These are phyloP conservation scores for Agrotis exclamationis DNA, from an alignment of 2,888 invertebrate genomes.

Conservation along the genomic window DNA sequence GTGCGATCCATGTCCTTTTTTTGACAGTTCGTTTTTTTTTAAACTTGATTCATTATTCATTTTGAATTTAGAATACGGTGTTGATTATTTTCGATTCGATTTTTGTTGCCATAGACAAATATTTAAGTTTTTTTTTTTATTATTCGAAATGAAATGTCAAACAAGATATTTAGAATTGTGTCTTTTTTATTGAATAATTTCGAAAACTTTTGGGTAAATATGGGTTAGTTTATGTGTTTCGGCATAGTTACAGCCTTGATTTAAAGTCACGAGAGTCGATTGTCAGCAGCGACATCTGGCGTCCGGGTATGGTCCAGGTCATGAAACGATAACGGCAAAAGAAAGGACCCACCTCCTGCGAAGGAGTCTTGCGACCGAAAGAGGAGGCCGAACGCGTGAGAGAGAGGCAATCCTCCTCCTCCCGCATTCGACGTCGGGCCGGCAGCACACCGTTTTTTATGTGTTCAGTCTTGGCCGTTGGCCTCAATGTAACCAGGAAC, in stretches of 20 bases:
- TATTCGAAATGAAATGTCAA: background rate
- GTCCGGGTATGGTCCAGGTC: too few relatives aligned
- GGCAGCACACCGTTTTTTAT: too few relatives aligned
- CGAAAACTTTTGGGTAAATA: background rate
- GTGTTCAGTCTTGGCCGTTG: too few relatives aligned
- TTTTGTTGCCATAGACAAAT: conserved; percentile 34
- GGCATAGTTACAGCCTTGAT: conserved; percentile 19
- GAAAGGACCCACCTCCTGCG: too few relatives aligned
- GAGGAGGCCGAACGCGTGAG: too few relatives aligned
- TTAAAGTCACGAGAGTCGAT: background rate
- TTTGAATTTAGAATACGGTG: conserved; percentile 27
- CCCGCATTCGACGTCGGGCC: too few relatives aligned
- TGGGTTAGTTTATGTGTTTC: conserved; percentile 6
- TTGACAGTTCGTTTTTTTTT: background rate
- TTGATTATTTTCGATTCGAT: background rate
- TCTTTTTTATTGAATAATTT: background rate
- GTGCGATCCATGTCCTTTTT: conserved; percentile 17
- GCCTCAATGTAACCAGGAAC: too few relatives aligned
- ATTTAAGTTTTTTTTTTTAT: background rate
- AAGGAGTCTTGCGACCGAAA: too few relatives aligned
- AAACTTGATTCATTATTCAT: conserved; percentile 29
- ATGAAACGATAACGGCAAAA: too few relatives aligned
- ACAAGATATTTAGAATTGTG: conserved; percentile 3
- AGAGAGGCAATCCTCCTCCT: too few relatives aligned
- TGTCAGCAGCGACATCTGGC: too few relatives aligned